A percentile compares a stretch with the other conserved stretches of the same genome.
Conservation (phyloP, 2,797 vertebrate species). For the Fringilla coelebs region DNA sequence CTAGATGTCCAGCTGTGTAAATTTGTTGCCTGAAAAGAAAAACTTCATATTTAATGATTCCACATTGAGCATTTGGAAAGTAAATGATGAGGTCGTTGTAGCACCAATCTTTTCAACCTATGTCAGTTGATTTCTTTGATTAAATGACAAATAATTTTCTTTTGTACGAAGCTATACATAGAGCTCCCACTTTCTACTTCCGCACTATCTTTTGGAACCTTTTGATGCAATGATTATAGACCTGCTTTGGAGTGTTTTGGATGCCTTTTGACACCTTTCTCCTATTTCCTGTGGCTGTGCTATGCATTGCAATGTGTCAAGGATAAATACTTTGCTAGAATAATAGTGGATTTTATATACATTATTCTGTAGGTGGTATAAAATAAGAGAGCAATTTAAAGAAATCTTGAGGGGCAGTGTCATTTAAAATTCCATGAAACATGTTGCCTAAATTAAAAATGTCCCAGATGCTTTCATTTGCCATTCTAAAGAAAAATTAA, state of each 20-base stretch:
- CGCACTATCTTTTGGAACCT: not conserved
- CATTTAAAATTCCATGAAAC: constrained; percentile 13
- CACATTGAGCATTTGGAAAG: not conserved
- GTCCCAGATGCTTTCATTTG: not conserved
- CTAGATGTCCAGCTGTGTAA: not conserved
- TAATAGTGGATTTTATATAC: not conserved
- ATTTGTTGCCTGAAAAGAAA: not conserved
- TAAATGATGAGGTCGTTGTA: not conserved
- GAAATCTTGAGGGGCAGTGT: not conserved
- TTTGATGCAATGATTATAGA: not conserved
- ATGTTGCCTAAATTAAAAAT: not conserved
- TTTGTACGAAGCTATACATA: not conserved
- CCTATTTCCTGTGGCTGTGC: not conserved
- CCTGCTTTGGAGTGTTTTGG: not conserved
- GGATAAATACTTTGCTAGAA: not conserved
- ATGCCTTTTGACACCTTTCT: not conserved
- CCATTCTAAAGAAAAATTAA: not conserved
- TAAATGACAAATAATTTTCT: not conserved
- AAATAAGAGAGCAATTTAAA: not conserved
- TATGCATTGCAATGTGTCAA: not conserved
- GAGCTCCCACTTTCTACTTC: not conserved
- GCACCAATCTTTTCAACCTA: not conserved
- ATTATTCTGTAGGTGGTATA: not conserved
- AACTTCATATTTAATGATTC: not conserved
- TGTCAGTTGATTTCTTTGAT: not conserved